Percentiles rank a stretch among this genome's conserved stretches.
phyloP scores from a whole-genome alignment of 1,140 invertebrate genomes.

The Cylas formicarius region DNA sequence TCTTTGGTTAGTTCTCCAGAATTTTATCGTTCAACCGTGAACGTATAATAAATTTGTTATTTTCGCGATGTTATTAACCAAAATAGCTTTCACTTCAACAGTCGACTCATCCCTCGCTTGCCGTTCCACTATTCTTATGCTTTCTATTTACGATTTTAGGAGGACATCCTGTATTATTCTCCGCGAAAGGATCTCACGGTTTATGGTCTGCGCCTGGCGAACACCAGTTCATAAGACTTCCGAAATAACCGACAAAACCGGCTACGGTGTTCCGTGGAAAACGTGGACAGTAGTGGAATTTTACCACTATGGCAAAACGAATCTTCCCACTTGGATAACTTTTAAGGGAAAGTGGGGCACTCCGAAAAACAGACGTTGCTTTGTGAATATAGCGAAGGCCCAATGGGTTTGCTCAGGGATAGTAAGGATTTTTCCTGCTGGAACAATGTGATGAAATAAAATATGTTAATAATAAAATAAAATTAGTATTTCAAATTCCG shows the following conservation, averaged over 20 bases:
- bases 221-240: conserved; percentile 51
- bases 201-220: conserved; percentile 56
- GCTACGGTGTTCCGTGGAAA: conserved; percentile 52
- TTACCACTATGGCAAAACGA: conserved; percentile 31
- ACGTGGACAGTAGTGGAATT: conserved; percentile 52
- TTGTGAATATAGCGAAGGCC: conserved; percentile 55
- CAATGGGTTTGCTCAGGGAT: conserved; percentile 52
- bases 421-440: conserved; percentile 45
- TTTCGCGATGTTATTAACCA: too few relatives aligned
- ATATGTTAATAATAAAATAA: too few relatives aligned
- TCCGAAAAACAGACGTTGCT: conserved; percentile 51
- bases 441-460: too few relatives aligned
- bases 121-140: too few relatives aligned
- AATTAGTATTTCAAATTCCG: too few relatives aligned
- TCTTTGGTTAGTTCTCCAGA: too few relatives aligned
- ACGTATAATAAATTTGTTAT: too few relatives aligned
- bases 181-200: conserved; percentile 56
- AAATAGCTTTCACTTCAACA: too few relatives aligned
- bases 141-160: too few relatives aligned
- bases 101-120: too few relatives aligned
- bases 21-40: too few relatives aligned
- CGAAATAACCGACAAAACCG: conserved; percentile 52
- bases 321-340: conserved; percentile 49
- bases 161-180: conserved; percentile 54
- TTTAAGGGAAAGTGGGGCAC: conserved; percentile 60